Evolutionary conservation across 2,797 vertebrate species (phyloP).

Genomic region (Emys orbicularis): DNA sequence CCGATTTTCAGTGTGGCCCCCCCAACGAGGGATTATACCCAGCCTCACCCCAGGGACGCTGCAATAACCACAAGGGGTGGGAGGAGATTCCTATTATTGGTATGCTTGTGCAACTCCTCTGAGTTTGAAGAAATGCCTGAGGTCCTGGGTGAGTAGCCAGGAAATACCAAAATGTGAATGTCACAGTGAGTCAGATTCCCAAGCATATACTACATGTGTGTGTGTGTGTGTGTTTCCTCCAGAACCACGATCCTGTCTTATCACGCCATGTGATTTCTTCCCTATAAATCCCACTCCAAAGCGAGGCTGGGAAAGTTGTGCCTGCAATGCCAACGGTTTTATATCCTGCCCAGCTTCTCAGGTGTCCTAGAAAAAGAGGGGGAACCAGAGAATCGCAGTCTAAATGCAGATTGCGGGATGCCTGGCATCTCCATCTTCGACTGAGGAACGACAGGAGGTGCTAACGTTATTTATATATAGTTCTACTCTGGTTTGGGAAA

Average conservation of each 20-base stretch:
- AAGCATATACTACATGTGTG: not conserved
- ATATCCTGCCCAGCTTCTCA: slow-evolving; percentile 24
- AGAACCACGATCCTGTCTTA: not conserved
- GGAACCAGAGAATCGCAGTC: slow-evolving; percentile 2
- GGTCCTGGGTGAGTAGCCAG: not conserved
- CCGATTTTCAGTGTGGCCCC: not conserved
- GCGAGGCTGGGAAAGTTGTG: not conserved
- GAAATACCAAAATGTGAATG: not conserved
- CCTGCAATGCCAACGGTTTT: not conserved
- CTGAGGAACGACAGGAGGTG: slow-evolving; percentile 24
- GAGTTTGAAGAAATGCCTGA: not conserved
- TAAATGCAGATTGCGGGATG: slow-evolving; percentile 37
- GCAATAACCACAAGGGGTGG: not conserved
- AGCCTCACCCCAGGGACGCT: not conserved
- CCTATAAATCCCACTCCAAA: not conserved
- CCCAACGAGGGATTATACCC: fast-evolving
- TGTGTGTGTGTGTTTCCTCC: not conserved
- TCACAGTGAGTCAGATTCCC: not conserved
- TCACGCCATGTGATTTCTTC: not conserved
- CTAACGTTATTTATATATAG: not conserved
- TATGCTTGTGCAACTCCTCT: not conserved
- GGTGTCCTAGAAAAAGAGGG: not conserved
- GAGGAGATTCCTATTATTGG: fast-evolving
- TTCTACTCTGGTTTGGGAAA: not conserved
- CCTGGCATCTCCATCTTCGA: slow-evolving; percentile 16